Conservation (phyloP, 1,140 invertebrate species). For the Centruroides vittatus region DNA sequence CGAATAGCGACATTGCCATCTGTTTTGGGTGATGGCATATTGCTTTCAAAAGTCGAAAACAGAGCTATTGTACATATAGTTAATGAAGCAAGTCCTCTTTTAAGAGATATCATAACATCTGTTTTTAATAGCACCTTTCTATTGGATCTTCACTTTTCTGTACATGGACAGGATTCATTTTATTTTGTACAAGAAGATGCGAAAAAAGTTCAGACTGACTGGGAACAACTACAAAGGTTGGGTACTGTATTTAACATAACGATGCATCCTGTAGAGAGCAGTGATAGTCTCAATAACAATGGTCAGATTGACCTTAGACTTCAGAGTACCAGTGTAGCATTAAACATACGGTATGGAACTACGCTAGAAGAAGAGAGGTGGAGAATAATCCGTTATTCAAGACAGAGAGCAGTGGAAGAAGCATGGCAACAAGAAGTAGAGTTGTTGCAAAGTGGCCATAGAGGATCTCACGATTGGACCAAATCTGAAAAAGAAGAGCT, state of each 20-base stretch:
- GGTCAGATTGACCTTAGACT: slow-evolving; percentile 26
- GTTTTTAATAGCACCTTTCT: slow-evolving; percentile 84
- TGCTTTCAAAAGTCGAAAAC: slow-evolving; percentile 53
- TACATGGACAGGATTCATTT: slow-evolving; percentile 83
- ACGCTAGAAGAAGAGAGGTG: slow-evolving; percentile 74
- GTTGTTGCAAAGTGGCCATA: slow-evolving; percentile 50
- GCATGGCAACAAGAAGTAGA: slow-evolving; percentile 85
- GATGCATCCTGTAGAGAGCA: slow-evolving; percentile 38
- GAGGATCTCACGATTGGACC: slow-evolving; percentile 36
- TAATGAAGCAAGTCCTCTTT: slow-evolving; percentile 68
- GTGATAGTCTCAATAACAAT: slow-evolving; percentile 5
- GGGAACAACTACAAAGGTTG: slow-evolving; percentile 61
- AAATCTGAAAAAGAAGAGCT: slow-evolving; percentile 69
- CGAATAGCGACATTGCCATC: slow-evolving; percentile 39
- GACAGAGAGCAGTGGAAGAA: slow-evolving; percentile 63
- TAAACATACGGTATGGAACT: slow-evolving; percentile 59
- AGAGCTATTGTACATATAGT: slow-evolving; percentile 24
- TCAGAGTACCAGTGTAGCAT: slow-evolving; percentile 29
- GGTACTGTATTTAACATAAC: slow-evolving; percentile 70
- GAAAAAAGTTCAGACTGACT: slow-evolving; percentile 72
- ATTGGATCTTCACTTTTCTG: slow-evolving; percentile 72
- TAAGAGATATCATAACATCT: slow-evolving; percentile 75
- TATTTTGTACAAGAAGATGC: slow-evolving; percentile 88
- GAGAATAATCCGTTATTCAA: slow-evolving; percentile 72
- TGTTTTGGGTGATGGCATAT: slow-evolving; percentile 77